Evolutionary conservation across 2,888 invertebrate genomes (phyloP).

Genomic region (Germaria angustata): DNA sequence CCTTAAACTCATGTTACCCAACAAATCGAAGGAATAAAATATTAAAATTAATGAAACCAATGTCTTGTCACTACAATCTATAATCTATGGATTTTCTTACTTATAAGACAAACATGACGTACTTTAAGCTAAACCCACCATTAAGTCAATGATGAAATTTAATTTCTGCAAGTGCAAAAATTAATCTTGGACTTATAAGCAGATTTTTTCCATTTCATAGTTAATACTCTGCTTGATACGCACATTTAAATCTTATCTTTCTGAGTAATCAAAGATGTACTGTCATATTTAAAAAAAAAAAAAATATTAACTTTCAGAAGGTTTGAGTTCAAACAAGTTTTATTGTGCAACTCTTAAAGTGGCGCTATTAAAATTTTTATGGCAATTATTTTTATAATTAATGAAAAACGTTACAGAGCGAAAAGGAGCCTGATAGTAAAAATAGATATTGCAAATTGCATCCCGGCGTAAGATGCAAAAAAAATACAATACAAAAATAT

Average conservation of each 20-base stretch:
- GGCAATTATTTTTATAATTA: slow-evolving; percentile 18
- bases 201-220: background rate
- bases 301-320: background rate
- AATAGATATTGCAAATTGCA: too few relatives aligned
- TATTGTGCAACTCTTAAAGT: background rate
- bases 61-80: slow-evolving; percentile 8
- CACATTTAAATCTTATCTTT: slow-evolving; percentile 23
- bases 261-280: slow-evolving; percentile 16
- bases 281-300: slow-evolving; percentile 28
- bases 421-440: background rate
- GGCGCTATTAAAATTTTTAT: background rate
- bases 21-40: background rate
- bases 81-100: slow-evolving; percentile 1
- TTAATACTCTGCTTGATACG: slow-evolving; percentile 4
- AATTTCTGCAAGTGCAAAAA: slow-evolving; percentile 56
- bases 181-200: slow-evolving; percentile 17
- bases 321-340: background rate
- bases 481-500: too few relatives aligned
- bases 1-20: background rate
- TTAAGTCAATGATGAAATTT: slow-evolving; percentile 34
- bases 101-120: slow-evolving; percentile 13
- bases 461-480: too few relatives aligned
- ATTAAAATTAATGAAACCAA: background rate
- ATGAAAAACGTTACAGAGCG: slow-evolving; percentile 1
- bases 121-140: slow-evolving; percentile 31